phyloP scores from a whole-genome alignment of 2,797 vertebrate species.

The Poecilia velifera region DNA sequence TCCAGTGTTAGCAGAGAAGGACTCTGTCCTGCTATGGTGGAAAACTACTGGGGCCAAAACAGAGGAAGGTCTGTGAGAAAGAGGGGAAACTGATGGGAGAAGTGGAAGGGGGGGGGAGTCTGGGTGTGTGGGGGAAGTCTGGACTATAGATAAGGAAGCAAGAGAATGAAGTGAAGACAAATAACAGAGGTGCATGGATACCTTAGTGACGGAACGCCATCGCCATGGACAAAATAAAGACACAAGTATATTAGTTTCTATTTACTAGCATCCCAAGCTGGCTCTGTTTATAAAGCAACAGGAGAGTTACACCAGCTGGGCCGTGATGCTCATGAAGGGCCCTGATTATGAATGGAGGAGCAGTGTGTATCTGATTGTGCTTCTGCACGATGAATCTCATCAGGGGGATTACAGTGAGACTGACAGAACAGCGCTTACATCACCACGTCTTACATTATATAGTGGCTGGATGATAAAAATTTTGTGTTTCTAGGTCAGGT shows the following conservation, averaged over 20 bases:
- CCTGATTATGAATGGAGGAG: constrained; percentile 18
- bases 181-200: constrained; percentile 56
- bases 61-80: constrained; percentile 73
- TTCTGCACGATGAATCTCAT: constrained; percentile 26
- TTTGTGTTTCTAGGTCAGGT: constrained; percentile 71
- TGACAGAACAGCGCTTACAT: constrained; percentile 48
- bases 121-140: constrained; percentile 77
- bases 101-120: constrained; percentile 24
- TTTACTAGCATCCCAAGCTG: neutral
- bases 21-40: constrained; percentile 51
- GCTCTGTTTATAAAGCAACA: constrained; percentile 1
- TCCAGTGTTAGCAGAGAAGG: constrained; percentile 43
- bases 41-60: constrained; percentile 69
- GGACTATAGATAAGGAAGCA: constrained; percentile 77
- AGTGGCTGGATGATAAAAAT: constrained; percentile 43
- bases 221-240: constrained; percentile 1
- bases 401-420: constrained; percentile 38
- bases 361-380: constrained; percentile 41
- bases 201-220: constrained; percentile 5
- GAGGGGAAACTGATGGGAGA: constrained; percentile 45
- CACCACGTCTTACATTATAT: constrained; percentile 43
- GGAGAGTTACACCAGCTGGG: constrained; percentile 37
- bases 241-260: neutral
- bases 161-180: constrained; percentile 69
- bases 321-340: constrained; percentile 33